Evolutionary conservation across 2,113 vertebrate genomes (phyloP), one percentile per base, ranked within the genome.

Genomic region (Pterocles gutturalis): DNA sequence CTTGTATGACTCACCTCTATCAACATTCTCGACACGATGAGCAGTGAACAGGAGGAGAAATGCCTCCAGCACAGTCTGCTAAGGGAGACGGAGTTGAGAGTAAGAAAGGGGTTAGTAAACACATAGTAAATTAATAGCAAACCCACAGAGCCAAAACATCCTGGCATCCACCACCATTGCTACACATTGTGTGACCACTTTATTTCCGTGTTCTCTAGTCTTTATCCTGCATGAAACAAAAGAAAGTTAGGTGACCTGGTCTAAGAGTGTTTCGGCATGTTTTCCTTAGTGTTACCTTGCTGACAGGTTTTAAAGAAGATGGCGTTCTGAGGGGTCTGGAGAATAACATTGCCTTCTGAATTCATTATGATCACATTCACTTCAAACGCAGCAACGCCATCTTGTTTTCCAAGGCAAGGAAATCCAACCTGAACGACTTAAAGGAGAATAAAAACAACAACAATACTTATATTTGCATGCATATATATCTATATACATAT

Each of bases 251-350:
- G 34, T 54, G 89, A 65, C 28, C 34, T 20, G 54, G 20, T 51
- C 65, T 72, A 54, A 45, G 2, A 29, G 31, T 38, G 41, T 66
- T 81, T 41, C 33, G 19, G 73, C 26, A 36, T 8, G 21, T 72
- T 38, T 11, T 55, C 10, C 45, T 73, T 34, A 54, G 28, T 5
- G 4, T 98, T 98, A 99, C 99, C 99, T 99, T 98, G 99, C 84
- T 99, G 99, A 82, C 99, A 99, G 64, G 99, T 99, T 96, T 99
- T 99, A 95, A 99, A 99, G 98, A 99, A 99, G 95, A 99, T 99
- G 76, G 99, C 99, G 0, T 99, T 99, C 66, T 99, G 99, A 51
- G 99, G 99, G 0, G 99, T 99, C 92, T 98, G 98, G 61, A 99
- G 99, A 91, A 99, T 98, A 79, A 98, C 95, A 91, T 98, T 98